phyloP scores from a whole-genome alignment of 2,888 invertebrate species.

The Fragum whitleyi region DNA sequence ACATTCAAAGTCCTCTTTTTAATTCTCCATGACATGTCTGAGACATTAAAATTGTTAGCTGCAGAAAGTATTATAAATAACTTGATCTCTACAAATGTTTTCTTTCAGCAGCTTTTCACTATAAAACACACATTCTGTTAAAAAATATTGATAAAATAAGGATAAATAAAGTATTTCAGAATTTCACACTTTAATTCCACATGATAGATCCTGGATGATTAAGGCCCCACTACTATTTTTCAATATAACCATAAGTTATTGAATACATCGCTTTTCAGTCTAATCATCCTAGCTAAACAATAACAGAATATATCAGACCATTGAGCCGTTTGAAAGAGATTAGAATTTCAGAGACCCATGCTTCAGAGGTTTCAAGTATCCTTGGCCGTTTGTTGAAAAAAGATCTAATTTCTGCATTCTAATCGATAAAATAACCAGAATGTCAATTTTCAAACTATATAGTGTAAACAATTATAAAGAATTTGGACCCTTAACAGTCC shows the following conservation, averaged over 20 bases:
- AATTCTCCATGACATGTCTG: too few species aligned
- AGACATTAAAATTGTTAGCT: too few species aligned
- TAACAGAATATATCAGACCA: not conserved
- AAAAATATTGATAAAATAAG: too few species aligned
- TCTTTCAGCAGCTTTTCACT: too few species aligned
- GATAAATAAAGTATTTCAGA: too few species aligned
- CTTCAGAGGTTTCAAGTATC: slow-evolving; percentile 25
- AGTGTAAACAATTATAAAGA: slow-evolving; percentile 5
- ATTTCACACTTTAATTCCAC: too few species aligned
- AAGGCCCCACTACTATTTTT: too few species aligned
- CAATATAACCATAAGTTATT: not conserved
- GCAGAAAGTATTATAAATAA: too few species aligned
- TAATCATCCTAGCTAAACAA: not conserved
- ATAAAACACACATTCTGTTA: too few species aligned
- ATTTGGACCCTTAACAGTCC: not conserved
- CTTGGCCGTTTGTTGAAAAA: not conserved
- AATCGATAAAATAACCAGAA: slow-evolving; percentile 19
- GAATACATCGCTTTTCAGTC: not conserved
- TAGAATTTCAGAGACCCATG: slow-evolving; percentile 22
- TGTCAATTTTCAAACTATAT: slow-evolving; percentile 20
- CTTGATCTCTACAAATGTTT: too few species aligned
- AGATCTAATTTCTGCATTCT: slow-evolving; percentile 25
- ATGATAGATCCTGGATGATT: too few species aligned
- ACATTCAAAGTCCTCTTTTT: too few species aligned
- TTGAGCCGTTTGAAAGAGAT: not conserved